phyloP scores from a whole-genome alignment of 2,888 invertebrate genomes.

The Apocheima hispidaria region DNA sequence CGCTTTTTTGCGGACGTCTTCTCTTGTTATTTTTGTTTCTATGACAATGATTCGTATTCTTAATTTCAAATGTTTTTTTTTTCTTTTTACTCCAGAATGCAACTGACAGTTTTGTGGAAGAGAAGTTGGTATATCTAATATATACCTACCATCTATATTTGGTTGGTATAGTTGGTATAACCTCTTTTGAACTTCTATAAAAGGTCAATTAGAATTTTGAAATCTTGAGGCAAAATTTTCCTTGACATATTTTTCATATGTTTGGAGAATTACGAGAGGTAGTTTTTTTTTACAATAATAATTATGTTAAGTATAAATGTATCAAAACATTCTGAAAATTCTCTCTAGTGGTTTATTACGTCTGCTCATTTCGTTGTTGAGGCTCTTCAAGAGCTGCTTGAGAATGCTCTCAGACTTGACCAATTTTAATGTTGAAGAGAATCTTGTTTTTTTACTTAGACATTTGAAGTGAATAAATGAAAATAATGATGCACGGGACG shows the following conservation, averaged over 20 bases:
- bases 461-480: conserved; percentile 9
- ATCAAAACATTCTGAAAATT: conserved; percentile 31
- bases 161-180: too few species aligned
- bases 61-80: conserved; percentile 57
- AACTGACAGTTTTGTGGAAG: conserved; percentile 4
- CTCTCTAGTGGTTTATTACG: conserved; percentile 41
- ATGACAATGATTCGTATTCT: conserved; percentile 56
- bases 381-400: conserved; percentile 62
- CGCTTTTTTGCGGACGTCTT: conserved; percentile 64
- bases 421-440: conserved; percentile 60
- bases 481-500: conserved; percentile 7
- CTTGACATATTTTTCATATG: too few species aligned
- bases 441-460: conserved; percentile 51
- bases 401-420: conserved; percentile 49
- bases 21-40: conserved; percentile 72
- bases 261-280: too few species aligned
- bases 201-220: not conserved
- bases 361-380: conserved; percentile 76
- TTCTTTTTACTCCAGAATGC: conserved; percentile 41
- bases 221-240: too few species aligned
- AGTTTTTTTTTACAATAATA: too few species aligned
- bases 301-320: conserved; percentile 12
- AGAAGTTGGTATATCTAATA: too few species aligned
- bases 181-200: conserved; percentile 61
- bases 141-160: too few species aligned